Evolutionary conservation across 2,888 invertebrate species (phyloP), one percentile per base, ranked within the genome.

Genomic region (Tenthredo mesomela): DNA sequence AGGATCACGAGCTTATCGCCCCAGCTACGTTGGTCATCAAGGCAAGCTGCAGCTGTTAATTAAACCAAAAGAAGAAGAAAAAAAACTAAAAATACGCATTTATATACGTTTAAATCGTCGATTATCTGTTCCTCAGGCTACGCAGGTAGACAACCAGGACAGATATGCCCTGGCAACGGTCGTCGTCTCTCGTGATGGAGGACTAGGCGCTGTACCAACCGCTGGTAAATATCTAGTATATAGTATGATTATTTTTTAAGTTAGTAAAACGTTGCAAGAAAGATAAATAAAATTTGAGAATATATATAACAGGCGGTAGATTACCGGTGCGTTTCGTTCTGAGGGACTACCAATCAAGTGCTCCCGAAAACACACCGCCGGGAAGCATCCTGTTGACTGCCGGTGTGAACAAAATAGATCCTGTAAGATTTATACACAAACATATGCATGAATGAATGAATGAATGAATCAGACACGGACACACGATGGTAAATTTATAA

Each of bases 81-180:
- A n/a, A n/a, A n/a, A n/a, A n/a, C n/a, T n/a, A n/a, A n/a, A n/a
- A n/a, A n/a, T n/a, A n/a, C n/a, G n/a, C n/a, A n/a, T n/a, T n/a
- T n/a, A 4, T 0, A 37, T 37, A 37, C 0, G 37, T 54, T 77
- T n/a, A 33, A 61, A 21, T 61, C 5, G 15, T 25, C 15, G 25
- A 40, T 43, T 75, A 9, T 75, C 18, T 15, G 33, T 4, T 12
- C 50, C 37, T 37, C 93, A 97, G 95, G 97, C 97, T 10, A 96
- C 96, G 0, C 97, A 97, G 91, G 94, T 96, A 86, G 98, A 98
- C 93, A 98, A 98, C 94, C 94, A 96, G 0, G 98, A 98, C 94
- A 95, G 98, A 83, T 98, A 98, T 92, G 97, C 98, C 0, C 94
- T 98, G 86, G 96, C 97, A 0, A 98, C 98, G 0, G 94, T 98